Evolutionary conservation across 1,140 invertebrate genomes (phyloP).

Genomic region (Euschistus heros): DNA sequence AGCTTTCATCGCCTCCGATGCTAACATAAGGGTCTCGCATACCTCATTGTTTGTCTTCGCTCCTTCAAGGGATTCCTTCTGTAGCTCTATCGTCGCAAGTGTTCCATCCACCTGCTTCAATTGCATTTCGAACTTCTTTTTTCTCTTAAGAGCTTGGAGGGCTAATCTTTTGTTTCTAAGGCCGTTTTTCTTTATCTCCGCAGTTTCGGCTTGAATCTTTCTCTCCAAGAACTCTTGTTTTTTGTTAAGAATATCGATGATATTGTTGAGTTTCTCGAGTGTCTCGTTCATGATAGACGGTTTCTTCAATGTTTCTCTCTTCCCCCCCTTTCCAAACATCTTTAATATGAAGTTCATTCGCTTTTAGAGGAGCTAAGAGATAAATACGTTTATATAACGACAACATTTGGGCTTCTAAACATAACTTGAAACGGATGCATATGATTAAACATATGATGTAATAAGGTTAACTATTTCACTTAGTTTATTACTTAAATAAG

Average conservation of each 20-base stretch:
- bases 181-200: slow-evolving; percentile 81
- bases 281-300: slow-evolving; percentile 86
- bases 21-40: slow-evolving; percentile 88
- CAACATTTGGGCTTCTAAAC: no score
- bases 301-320: slow-evolving; percentile 43
- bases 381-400: no score
- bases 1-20: slow-evolving; percentile 91
- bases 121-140: slow-evolving; percentile 96
- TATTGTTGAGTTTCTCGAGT: slow-evolving; percentile 91
- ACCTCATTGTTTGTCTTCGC: slow-evolving; percentile 97
- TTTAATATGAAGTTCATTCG: slow-evolving; percentile 78
- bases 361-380: not conserved
- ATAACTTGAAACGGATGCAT: no score
- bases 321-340: slow-evolving; percentile 83
- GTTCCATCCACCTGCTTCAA: slow-evolving; percentile 97
- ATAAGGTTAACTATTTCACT: no score
- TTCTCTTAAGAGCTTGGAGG: slow-evolving; percentile 91
- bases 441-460: no score
- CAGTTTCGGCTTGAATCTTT: slow-evolving; percentile 85
- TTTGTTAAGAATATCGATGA: slow-evolving; percentile 93
- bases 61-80: slow-evolving; percentile 92
- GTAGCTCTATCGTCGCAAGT: slow-evolving; percentile 95
- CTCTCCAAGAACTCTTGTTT: slow-evolving; percentile 95
- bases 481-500: no score
- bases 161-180: slow-evolving; percentile 96